These are phyloP conservation scores for Myotis myotis DNA, from an alignment of 2,797 vertebrate species.

Conservation along the genomic window DNA sequence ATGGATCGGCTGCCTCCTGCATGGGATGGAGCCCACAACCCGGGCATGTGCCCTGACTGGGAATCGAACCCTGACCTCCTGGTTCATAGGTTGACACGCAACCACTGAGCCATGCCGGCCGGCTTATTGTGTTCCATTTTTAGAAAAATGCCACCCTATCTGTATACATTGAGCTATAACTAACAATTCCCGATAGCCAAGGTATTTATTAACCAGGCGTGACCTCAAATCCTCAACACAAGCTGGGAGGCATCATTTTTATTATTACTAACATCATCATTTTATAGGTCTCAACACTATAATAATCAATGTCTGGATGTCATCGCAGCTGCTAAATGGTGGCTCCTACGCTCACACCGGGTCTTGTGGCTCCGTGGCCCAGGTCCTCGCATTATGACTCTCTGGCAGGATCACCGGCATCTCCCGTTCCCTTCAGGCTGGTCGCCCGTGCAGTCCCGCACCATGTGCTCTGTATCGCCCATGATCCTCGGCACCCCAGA, in stretches of 20 bases:
- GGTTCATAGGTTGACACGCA: too few relatives aligned
- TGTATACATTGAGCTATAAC: background rate
- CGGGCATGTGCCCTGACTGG: too few relatives aligned
- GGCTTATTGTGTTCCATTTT: background rate
- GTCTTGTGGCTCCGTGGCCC: background rate
- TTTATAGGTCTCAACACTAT: conserved; percentile 40
- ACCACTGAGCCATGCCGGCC: too few relatives aligned
- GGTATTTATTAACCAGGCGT: background rate
- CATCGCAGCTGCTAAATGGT: background rate
- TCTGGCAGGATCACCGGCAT: background rate
- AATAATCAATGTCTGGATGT: background rate
- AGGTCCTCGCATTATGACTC: background rate
- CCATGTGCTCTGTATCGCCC: background rate
- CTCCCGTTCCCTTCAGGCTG: background rate
- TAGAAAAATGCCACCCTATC: background rate
- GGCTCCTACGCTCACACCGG: background rate
- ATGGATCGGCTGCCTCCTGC: too few relatives aligned
- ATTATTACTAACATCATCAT: background rate
- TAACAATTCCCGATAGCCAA: background rate
- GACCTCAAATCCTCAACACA: background rate
- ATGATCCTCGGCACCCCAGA: background rate
- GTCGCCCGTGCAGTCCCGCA: background rate
- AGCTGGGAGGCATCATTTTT: background rate
- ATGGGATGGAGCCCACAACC: too few relatives aligned
- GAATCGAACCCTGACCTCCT: too few relatives aligned